Conservation (phyloP, 2,888 invertebrate species). For the Pteria penguin region DNA sequence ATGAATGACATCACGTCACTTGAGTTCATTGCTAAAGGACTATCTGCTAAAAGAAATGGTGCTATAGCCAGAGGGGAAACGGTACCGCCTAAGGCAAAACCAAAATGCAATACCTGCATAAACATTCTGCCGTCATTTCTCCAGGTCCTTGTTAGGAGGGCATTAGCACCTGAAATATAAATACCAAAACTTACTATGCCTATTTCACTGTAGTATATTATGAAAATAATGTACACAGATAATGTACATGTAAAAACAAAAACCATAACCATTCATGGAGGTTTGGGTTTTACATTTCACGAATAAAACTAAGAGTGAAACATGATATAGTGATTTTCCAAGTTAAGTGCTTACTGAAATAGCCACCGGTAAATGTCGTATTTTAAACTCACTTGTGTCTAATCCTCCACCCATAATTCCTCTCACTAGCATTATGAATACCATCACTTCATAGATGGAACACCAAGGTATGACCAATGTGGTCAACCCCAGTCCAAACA, state of each 20-base stretch:
- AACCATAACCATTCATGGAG: no score
- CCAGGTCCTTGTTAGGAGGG: conserved; percentile 77
- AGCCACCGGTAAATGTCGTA: no score
- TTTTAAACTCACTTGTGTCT: conserved; percentile 38
- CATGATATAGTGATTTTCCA: no score
- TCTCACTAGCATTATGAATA: conserved; percentile 52
- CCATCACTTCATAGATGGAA: conserved; percentile 67
- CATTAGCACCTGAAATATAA: conserved; percentile 73
- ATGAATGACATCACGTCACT: not conserved
- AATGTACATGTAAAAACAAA: no score
- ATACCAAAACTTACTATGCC: no score
- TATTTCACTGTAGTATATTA: no score
- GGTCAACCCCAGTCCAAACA: conserved; percentile 74
- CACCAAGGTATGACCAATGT: conserved; percentile 79
- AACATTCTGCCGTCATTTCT: conserved; percentile 78
- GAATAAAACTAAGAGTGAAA: no score
- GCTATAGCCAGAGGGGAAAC: conserved; percentile 80
- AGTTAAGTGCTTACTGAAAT: no score
- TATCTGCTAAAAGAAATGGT: conserved; percentile 74
- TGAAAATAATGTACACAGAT: no score
- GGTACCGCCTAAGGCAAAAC: conserved; percentile 80
- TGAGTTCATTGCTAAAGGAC: not conserved
- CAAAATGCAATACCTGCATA: conserved; percentile 81
- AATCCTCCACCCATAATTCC: conserved; percentile 36
- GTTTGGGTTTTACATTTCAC: no score